Percentiles rank a stretch among this genome's conserved stretches.
These are phyloP conservation scores for Rhipidura dahli DNA, from an alignment of 2,113 vertebrate species.

Conservation along the genomic window DNA sequence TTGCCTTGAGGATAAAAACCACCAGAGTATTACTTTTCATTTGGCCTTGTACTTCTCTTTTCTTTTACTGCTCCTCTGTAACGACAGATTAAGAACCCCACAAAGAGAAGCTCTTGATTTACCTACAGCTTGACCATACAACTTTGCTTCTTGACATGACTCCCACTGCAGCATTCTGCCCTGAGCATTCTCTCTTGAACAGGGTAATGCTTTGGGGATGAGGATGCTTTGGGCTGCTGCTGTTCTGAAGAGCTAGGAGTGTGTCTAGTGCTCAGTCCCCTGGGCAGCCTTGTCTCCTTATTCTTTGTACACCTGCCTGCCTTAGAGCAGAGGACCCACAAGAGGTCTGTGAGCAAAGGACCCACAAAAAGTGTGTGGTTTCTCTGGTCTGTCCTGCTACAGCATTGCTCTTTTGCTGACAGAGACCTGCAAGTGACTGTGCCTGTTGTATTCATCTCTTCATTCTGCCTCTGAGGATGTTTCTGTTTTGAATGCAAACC, in stretches of 20 bases:
- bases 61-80: neutral
- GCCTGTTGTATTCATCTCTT: neutral
- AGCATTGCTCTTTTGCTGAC: neutral
- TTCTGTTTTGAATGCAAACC: neutral
- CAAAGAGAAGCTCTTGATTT: neutral
- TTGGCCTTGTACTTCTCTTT: constrained; percentile 1
- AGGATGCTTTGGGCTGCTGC: neutral
- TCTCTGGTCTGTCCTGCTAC: neutral
- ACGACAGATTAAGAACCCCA: neutral
- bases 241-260: neutral
- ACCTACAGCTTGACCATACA: neutral
- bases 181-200: neutral
- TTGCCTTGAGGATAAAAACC: neutral
- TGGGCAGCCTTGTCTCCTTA: neutral
- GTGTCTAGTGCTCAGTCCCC: neutral
- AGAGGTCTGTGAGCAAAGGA: neutral
- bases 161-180: neutral
- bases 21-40: constrained; percentile 5
- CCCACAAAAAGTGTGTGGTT: neutral
- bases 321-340: neutral
- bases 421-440: neutral
- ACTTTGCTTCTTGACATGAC: neutral
- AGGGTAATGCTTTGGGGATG: neutral
- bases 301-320: neutral
- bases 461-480: neutral